Base-by-base conservation (phyloP, 2,797 vertebrate genomes). In the Alectoris magna region DNA sequence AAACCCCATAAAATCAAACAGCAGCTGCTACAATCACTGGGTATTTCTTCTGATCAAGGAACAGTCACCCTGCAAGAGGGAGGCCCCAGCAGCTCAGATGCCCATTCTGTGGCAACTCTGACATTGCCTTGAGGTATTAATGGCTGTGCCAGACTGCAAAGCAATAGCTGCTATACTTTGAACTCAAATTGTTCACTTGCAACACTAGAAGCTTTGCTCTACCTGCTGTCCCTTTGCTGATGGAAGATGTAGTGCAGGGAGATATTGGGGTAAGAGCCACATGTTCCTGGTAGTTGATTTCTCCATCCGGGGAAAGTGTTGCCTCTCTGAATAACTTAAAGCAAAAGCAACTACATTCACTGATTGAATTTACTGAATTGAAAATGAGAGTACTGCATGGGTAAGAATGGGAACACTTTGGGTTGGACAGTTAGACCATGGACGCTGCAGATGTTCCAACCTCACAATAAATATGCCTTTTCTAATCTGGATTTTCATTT, bases 1-100 rank as follows among this genome's bases (percentile, higher is more conserved):
- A 87, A 76, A 8, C 5, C 5, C 63, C 69, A 87, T 66, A 84
- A 87, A 83, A 91, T 82, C 80, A 92, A 85, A 48, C 12, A 73
- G 43, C 24, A 41, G 67, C 64, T 92, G 53, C 64, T 88, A 21
- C 81, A 60, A 87, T 60, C 23, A 4, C 14, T 69, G 59, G 16
- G 19, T 75, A 73, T 72, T 88, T 93, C 17, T 34, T 88, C 26
- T 62, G 68, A 60, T 39, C 39, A 82, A 73, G 75, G 21, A 43
- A 27, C 38, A 84, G 44, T 31, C 46, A 75, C 14, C 11, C 44
- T 18, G 24, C 3, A 1, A 48, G 49, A 46, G 64, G 64, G 27
- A 58, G 16, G 17, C 4, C 31, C 27, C 60, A 78, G 43, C 14
- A 90, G 18, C 44, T 63, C 5, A 1, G 21, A 41, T 41, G 7